These are phyloP conservation scores for Ormyrus labotus DNA, from an alignment of 2,888 invertebrate species.

Conservation along the genomic window DNA sequence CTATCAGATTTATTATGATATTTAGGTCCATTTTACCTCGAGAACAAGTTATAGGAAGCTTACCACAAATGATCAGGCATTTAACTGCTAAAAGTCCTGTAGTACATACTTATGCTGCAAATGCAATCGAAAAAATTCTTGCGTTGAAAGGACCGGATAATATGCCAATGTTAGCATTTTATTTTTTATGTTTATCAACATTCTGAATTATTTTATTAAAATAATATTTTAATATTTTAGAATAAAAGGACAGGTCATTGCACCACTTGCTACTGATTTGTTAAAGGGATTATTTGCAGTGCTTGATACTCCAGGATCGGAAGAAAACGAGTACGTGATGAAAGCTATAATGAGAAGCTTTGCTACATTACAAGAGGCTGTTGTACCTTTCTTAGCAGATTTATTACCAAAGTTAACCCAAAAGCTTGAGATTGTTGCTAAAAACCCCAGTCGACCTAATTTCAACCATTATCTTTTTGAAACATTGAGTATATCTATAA, in stretches of 20 bases:
- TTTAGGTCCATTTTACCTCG: conserved; percentile 93
- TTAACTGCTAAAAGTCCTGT: conserved; percentile 88
- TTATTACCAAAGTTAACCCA: conserved; percentile 90
- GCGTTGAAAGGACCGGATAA: conserved; percentile 83
- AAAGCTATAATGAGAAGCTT: conserved; percentile 96
- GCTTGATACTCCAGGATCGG: conserved; percentile 84
- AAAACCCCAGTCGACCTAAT: conserved; percentile 97
- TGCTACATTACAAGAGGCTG: conserved; percentile 86
- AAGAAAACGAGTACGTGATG: conserved; percentile 98
- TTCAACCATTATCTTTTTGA: conserved; percentile 99
- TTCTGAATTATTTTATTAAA: conserved; percentile 19
- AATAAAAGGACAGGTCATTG: conserved; percentile 80
- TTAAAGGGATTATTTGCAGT: conserved; percentile 87
- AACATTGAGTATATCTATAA: conserved; percentile 91
- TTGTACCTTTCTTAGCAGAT: conserved; percentile 88
- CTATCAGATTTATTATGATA: conserved; percentile 96
- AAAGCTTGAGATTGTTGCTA: conserved; percentile 88
- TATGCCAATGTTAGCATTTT: conserved; percentile 77
- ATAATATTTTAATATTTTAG: conserved; percentile 70
- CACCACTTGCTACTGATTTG: conserved; percentile 83
- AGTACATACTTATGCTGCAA: conserved; percentile 96
- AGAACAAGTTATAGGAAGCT: conserved; percentile 84
- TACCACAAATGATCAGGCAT: conserved; percentile 89
- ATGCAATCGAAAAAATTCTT: conserved; percentile 91
- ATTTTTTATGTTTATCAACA: conserved; percentile 61